Evolutionary conservation across 1,140 invertebrate genomes (phyloP), one percentile per base, ranked within the genome.

Genomic region (Atta texana): DNA sequence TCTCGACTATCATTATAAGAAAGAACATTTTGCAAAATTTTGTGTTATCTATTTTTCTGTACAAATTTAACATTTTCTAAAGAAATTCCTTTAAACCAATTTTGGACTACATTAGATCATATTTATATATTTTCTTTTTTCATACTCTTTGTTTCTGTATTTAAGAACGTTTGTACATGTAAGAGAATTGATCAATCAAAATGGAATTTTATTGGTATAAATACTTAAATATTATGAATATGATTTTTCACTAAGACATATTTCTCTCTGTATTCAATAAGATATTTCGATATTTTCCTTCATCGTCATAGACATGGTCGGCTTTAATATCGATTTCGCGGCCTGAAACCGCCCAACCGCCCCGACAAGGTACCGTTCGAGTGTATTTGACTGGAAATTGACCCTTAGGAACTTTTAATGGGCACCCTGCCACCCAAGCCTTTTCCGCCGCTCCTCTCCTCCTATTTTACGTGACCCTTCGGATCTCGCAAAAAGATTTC

Each of bases 351-450:
- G 51, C 68, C 74, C 71, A 78, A 76, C 49, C 71, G 39, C 59
- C 76, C 69, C 74, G 72, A 86, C 87, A 81, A 89, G 86, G 64
- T 82, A 89, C 89, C 92, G 91, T 91, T 92, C 92, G 86, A 92
- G 90, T 92, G 89, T 91, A 93, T 93, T 93, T 92, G 89, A 92
- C 91, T 92, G 91, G 89, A 93, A 92, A 93, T 93, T 92, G 90
- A 91, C 91, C 90, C 90, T 92, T 92, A 87, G 89, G 78, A 93
- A 92, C 89, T 92, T 93, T 92, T 92, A 92, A 92, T 92, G 88
- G 89, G 81, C 71, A 78, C 72, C 81, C 75, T 72, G 81, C 77
- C 84, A 63, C 51, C 69, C 55, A 63, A 61, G 34, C 63, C 75
- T 39, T 49, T 63, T 86, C 75, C 49, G 3, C 66, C 39, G 10